Conservation (phyloP, 2,113 vertebrate species). For the Nicator chloris region DNA sequence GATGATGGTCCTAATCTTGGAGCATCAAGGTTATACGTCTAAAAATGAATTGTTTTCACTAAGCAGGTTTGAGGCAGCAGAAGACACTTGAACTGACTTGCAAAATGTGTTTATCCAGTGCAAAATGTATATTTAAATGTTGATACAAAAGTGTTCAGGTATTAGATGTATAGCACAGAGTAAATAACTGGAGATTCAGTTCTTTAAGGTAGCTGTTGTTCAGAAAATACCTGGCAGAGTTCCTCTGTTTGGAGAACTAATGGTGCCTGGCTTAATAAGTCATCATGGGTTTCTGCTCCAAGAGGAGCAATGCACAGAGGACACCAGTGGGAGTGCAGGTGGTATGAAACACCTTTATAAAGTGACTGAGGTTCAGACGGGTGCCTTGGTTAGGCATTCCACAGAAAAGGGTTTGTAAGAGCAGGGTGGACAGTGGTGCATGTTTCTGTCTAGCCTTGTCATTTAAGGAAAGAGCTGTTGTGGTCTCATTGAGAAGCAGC, state of each 20-base stretch:
- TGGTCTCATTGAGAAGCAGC: background rate
- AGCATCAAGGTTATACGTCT: background rate
- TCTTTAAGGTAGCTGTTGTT: background rate
- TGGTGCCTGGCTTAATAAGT: background rate
- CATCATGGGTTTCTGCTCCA: background rate
- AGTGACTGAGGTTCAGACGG: background rate
- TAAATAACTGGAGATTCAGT: background rate
- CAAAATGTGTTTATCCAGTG: background rate
- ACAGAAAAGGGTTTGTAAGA: background rate
- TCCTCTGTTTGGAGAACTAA: background rate
- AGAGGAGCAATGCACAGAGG: rapidly evolving
- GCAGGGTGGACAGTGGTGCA: rapidly evolving
- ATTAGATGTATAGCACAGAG: background rate
- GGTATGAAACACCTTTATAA: background rate
- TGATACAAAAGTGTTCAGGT: background rate
- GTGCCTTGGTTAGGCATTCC: background rate
- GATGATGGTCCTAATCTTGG: background rate
- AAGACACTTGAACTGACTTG: background rate
- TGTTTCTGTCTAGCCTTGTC: background rate
- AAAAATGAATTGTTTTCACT: background rate
- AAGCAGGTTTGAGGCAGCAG: background rate
- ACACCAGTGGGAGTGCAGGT: too few species aligned
- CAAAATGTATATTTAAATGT: rapidly evolving
- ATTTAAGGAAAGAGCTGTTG: background rate
- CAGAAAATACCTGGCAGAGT: background rate